Percentiles rank a stretch among this genome's conserved stretches.
phyloP scores from a whole-genome alignment of 2,797 vertebrate species.

The Pangasius djambal region DNA sequence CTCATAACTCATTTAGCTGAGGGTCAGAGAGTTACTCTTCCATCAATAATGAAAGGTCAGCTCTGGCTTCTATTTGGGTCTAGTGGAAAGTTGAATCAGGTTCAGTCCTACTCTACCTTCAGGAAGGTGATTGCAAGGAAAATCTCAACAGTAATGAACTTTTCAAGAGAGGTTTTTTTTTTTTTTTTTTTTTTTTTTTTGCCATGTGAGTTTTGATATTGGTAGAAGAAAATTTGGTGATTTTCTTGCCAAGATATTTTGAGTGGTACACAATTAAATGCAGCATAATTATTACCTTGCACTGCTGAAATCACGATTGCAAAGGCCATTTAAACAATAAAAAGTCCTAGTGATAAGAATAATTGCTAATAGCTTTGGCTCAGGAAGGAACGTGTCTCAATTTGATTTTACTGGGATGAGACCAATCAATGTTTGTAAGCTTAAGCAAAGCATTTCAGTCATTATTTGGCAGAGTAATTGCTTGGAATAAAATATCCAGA shows the following conservation, averaged over 20 bases:
- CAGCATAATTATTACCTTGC: neutral
- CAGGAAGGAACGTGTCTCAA: conserved; percentile 54
- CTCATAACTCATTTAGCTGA: neutral
- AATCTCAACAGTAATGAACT: neutral
- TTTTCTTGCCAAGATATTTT: neutral
- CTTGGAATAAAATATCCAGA: conserved; percentile 22
- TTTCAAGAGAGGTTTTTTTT: neutral
- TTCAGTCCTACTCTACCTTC: too few species aligned
- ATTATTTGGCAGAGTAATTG: neutral
- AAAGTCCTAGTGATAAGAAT: neutral
- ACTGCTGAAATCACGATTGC: neutral
- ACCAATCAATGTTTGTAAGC: neutral
- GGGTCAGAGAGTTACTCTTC: neutral
- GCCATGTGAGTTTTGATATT: neutral
- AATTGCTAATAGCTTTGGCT: neutral
- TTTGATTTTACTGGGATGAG: conserved; percentile 9
- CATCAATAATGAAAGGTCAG: neutral
- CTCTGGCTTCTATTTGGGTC: neutral
- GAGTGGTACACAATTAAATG: neutral
- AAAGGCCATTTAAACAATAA: neutral
- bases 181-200: neutral
- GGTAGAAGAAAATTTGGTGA: neutral
- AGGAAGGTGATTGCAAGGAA: neutral
- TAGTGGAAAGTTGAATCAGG: neutral
- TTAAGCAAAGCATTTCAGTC: neutral